Evolutionary conservation across 2,113 vertebrate species (phyloP).

Genomic region (Merops nubicus): DNA sequence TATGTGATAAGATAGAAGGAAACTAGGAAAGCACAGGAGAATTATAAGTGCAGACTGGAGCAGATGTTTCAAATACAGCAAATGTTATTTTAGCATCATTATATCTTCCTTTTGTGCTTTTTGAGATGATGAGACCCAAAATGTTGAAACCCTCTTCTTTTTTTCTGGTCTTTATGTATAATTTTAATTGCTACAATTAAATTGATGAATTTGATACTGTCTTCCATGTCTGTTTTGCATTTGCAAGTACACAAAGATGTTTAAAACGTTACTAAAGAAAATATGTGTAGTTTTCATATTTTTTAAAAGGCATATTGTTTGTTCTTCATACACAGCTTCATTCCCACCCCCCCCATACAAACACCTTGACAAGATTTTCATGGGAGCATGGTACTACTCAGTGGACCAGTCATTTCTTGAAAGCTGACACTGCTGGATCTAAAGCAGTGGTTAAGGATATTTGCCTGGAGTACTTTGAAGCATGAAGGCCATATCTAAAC

Average conservation of each 20-base stretch:
- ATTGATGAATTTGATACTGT: neutral
- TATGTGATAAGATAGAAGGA: neutral
- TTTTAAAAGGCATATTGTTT: neutral
- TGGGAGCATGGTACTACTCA: neutral
- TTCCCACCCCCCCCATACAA: fast-evolving
- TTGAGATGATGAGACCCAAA: neutral
- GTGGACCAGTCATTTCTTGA: neutral
- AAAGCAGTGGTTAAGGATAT: neutral
- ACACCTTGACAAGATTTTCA: neutral
- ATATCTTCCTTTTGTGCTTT: neutral
- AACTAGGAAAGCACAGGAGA: neutral
- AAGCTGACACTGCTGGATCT: neutral
- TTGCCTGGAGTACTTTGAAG: neutral
- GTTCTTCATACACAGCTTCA: neutral
- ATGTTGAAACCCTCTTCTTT: neutral
- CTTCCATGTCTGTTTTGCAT: neutral
- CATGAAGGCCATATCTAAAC: neutral
- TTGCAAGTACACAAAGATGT: neutral
- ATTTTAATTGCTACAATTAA: conserved; percentile 6
- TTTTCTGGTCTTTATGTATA: neutral
- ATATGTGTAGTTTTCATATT: neutral
- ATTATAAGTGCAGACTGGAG: neutral
- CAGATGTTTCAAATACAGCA: conserved; percentile 29
- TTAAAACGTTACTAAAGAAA: neutral
- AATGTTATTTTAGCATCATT: conserved; percentile 32